phyloP scores from a whole-genome alignment of 1,140 invertebrate genomes.

The Bicyclus anynana region DNA sequence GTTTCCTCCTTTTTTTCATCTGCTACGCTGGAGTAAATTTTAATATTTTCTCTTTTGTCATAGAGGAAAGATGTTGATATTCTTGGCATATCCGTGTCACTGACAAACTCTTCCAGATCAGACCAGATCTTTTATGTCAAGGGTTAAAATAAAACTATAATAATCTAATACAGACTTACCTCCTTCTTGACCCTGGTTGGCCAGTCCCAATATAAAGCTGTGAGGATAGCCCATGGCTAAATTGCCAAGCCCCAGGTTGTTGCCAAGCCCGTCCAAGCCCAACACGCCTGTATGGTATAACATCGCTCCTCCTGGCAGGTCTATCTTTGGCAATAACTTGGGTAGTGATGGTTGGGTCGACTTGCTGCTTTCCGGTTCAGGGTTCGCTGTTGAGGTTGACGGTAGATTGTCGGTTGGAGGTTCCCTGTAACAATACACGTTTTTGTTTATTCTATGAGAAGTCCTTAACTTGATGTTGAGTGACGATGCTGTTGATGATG shows the following conservation, averaged over 20 bases:
- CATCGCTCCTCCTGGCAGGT: slow-evolving; percentile 64
- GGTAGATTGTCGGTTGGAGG: slow-evolving; percentile 34
- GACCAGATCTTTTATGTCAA: no score
- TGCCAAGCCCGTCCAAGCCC: slow-evolving; percentile 55
- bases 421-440: slow-evolving; percentile 37
- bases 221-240: slow-evolving; percentile 65
- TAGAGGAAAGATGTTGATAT: no score
- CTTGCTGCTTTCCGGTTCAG: slow-evolving; percentile 59
- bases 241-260: slow-evolving; percentile 59
- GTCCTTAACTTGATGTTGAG: no score
- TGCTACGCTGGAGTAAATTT: no score
- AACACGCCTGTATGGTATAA: slow-evolving; percentile 58
- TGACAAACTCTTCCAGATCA: no score
- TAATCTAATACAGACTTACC: no score
- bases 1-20: no score
- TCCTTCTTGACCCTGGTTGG: slow-evolving; percentile 66
- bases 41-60: no score
- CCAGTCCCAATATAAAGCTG: slow-evolving; percentile 62
- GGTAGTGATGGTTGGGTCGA: slow-evolving; percentile 43
- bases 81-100: no score
- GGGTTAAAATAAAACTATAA: no score
- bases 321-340: slow-evolving; percentile 59
- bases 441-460: no score
- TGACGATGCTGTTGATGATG: no score
- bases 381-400: slow-evolving; percentile 56